phyloP scores from a whole-genome alignment of 1,140 invertebrate genomes.

The Philaenus spumarius region DNA sequence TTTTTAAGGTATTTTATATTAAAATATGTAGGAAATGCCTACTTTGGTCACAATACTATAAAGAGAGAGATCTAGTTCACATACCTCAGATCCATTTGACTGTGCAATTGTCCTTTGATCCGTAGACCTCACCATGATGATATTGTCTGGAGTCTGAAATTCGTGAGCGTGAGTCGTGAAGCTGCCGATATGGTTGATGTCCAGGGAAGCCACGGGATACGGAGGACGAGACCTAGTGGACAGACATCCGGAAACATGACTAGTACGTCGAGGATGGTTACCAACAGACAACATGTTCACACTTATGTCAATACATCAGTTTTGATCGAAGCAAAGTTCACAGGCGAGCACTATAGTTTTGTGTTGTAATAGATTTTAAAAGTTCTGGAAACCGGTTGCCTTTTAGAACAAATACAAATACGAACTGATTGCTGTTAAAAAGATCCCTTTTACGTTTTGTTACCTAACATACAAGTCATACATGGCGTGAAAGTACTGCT shows the following conservation, averaged over 20 bases:
- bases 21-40: too few relatives aligned
- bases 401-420: background rate
- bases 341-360: background rate
- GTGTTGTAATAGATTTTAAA: background rate
- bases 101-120: constrained; percentile 3
- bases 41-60: too few relatives aligned
- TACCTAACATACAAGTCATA: too few relatives aligned
- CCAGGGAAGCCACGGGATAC: constrained; percentile 5
- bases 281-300: too few relatives aligned
- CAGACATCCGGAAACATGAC: too few relatives aligned
- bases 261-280: too few relatives aligned
- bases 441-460: background rate
- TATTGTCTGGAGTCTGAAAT: constrained; percentile 10
- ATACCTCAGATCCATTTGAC: constrained; percentile 1
- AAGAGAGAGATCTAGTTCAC: too few relatives aligned
- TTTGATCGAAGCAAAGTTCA: background rate
- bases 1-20: too few relatives aligned
- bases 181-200: constrained; percentile 12
- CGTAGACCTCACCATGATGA: constrained; percentile 13
- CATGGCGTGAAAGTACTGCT: too few relatives aligned
- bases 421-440: background rate
- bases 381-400: background rate
- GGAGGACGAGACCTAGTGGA: constrained; percentile 5
- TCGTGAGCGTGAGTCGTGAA: constrained; percentile 12
- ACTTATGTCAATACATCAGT: background rate